Evolutionary conservation across 2,797 vertebrate species (phyloP).

Genomic region (Emys orbicularis): DNA sequence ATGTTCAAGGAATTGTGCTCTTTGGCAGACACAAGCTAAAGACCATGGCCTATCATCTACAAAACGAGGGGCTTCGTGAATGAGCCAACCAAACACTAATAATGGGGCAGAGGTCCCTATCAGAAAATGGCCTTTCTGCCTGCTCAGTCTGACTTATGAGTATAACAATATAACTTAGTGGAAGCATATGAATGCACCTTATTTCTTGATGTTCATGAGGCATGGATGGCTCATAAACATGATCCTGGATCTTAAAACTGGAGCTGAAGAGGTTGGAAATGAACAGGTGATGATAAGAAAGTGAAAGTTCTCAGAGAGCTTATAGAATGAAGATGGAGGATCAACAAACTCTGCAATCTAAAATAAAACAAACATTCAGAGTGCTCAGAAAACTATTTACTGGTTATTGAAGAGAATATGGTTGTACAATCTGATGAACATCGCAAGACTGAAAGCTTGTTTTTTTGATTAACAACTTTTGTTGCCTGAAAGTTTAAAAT

Average conservation of each 20-base stretch:
- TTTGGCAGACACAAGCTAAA: background rate
- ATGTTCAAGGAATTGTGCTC: background rate
- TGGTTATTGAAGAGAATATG: background rate
- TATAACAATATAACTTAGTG: fast-evolving
- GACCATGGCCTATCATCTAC: background rate
- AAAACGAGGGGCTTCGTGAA: background rate
- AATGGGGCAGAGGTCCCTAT: background rate
- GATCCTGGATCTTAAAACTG: background rate
- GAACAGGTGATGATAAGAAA: background rate
- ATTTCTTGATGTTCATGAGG: background rate
- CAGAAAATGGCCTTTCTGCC: background rate
- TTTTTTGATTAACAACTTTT: background rate
- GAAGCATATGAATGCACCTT: background rate
- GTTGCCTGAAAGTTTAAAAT: background rate
- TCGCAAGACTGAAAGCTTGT: background rate
- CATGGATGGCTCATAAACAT: background rate
- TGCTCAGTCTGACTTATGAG: fast-evolving
- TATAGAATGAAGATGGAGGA: background rate
- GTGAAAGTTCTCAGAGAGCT: background rate
- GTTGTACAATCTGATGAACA: background rate
- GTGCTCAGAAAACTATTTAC: background rate
- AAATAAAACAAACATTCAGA: background rate
- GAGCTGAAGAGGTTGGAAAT: background rate
- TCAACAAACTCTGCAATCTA: background rate
- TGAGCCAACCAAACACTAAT: background rate